Conservation (phyloP, 2,888 invertebrate genomes). For the Meandrusa payeni region DNA sequence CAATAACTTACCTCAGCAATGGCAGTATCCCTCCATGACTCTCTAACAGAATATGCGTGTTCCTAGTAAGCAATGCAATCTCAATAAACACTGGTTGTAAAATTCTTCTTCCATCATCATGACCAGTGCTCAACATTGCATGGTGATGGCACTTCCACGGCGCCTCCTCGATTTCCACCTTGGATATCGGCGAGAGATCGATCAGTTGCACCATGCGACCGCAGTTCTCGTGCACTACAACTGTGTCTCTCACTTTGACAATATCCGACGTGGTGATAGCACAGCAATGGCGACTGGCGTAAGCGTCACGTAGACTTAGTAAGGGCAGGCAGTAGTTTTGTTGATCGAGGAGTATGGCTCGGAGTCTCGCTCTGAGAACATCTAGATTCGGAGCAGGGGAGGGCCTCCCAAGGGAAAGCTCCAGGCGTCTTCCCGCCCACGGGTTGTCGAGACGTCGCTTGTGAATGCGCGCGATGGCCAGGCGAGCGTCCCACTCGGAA, state of each 20-base stretch:
- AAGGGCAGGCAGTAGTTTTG: conserved; percentile 88
- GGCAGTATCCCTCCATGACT: conserved; percentile 90
- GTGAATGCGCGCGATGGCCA: conserved; percentile 91
- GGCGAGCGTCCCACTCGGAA: conserved; percentile 85
- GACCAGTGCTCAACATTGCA: conserved; percentile 49
- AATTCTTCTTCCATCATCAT: conserved; percentile 72
- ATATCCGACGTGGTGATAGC: conserved; percentile 87
- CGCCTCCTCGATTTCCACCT: conserved; percentile 63
- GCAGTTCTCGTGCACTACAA: conserved; percentile 63
- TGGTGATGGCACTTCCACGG: conserved; percentile 79
- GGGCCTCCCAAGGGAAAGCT: conserved; percentile 84
- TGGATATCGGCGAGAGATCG: conserved; percentile 55
- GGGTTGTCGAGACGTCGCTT: conserved; percentile 86
- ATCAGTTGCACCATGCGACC: conserved; percentile 68
- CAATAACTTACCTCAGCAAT: conserved; percentile 83
- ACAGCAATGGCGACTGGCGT: conserved; percentile 89
- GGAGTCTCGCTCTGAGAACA: conserved; percentile 84
- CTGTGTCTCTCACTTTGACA: conserved; percentile 88
- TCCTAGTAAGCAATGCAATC: conserved; percentile 83
- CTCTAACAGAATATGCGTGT: conserved; percentile 84
- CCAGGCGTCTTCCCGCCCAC: conserved; percentile 86
- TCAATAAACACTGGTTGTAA: conserved; percentile 85
- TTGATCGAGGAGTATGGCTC: conserved; percentile 88
- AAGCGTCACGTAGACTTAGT: conserved; percentile 90
- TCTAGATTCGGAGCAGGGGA: conserved; percentile 83